Conservation (phyloP, 2,797 vertebrate species). For the Clangula hyemalis region DNA sequence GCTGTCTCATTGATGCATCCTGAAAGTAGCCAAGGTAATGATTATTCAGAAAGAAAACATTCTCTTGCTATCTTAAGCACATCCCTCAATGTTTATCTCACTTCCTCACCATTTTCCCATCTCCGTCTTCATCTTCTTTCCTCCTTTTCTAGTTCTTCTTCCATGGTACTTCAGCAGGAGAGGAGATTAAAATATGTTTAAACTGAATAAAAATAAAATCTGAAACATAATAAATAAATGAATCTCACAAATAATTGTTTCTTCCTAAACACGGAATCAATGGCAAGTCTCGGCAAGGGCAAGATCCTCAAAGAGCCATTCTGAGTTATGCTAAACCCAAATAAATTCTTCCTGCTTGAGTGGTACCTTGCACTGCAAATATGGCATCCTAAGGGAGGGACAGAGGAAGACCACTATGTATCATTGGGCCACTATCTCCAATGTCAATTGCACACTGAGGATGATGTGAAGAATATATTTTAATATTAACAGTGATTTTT, state of each 20-base stretch:
- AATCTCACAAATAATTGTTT: background rate
- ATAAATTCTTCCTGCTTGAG: background rate
- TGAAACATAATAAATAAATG: background rate
- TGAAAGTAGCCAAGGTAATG: background rate
- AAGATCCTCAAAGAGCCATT: background rate
- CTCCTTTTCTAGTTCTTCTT: background rate
- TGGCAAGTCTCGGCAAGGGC: background rate
- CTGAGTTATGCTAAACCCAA: background rate
- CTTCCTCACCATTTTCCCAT: background rate
- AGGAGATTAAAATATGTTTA: background rate
- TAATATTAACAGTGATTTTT: background rate
- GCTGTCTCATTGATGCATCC: background rate
- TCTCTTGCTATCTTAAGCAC: background rate
- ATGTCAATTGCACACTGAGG: background rate
- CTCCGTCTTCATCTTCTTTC: background rate
- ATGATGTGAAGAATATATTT: background rate
- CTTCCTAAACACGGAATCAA: background rate
- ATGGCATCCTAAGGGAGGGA: background rate
- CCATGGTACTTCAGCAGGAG: background rate
- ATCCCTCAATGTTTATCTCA: background rate
- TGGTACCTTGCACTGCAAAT: background rate
- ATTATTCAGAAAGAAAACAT: background rate
- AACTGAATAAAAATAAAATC: background rate
- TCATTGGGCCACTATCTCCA: accelerated
- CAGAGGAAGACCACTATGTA: background rate